Conservation (phyloP, 2,797 vertebrate species). For the Chaenodraco wilsoni region DNA sequence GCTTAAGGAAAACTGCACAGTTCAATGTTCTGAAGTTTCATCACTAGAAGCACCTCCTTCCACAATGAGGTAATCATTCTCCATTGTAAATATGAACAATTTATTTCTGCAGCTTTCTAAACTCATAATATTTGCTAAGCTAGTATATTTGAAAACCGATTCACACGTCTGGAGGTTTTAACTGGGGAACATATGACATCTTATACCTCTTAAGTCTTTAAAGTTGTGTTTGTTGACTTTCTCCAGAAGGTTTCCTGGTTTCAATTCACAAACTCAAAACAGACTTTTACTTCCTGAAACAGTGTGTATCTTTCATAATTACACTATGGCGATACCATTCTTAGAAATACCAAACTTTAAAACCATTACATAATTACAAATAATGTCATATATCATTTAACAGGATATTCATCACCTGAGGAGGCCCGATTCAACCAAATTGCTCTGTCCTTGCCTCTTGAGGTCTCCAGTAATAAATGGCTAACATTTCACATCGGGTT, state of each 20-base stretch:
- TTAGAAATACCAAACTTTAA: neutral
- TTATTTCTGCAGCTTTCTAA: neutral
- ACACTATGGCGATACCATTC: neutral
- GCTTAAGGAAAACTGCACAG: neutral
- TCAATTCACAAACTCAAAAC: neutral
- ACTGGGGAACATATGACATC: too few species aligned
- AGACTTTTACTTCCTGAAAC: neutral
- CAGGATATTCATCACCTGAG: neutral
- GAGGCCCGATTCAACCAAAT: neutral
- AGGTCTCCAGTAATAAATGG: neutral
- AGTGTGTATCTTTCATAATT: too few species aligned
- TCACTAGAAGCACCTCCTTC: neutral
- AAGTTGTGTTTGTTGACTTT: neutral
- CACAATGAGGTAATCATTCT: neutral
- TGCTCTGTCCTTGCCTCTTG: neutral
- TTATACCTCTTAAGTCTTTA: neutral
- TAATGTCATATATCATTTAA: neutral
- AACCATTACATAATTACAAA: neutral
- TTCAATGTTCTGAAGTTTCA: neutral
- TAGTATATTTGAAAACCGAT: too few species aligned
- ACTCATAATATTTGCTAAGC: too few species aligned
- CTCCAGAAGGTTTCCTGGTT: neutral
- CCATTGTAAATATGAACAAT: neutral
- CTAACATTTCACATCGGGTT: neutral
- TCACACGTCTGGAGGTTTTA: too few species aligned